A percentile compares a stretch with the other conserved stretches of the same genome.
These are phyloP conservation scores for Drosophila ohnishii DNA, from an alignment of 1,140 invertebrate species.

Conservation along the genomic window DNA sequence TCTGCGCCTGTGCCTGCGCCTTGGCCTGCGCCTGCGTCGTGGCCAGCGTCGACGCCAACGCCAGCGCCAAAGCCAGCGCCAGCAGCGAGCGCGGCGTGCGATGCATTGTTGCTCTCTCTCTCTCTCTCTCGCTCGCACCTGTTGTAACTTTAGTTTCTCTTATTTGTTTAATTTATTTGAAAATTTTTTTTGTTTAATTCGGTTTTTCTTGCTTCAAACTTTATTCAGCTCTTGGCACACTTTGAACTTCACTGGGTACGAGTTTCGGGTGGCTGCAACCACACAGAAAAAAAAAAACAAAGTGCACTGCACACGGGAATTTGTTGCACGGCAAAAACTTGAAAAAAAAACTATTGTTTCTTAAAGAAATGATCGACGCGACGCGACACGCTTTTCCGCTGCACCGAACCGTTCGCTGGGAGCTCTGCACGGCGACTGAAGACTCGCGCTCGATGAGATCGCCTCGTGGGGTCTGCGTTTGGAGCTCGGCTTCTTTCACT, in stretches of 20 bases:
- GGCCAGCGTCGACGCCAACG: constrained; percentile 24
- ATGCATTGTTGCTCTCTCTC: constrained; percentile 54
- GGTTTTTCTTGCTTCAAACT: constrained; percentile 5
- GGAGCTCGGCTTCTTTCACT: constrained; percentile 58
- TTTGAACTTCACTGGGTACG: constrained; percentile 22
- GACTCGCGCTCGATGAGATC: constrained; percentile 26
- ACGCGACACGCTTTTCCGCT: constrained; percentile 34
- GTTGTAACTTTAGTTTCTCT: constrained; percentile 5
- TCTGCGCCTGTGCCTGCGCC: constrained; percentile 67
- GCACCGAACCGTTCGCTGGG: constrained; percentile 56
- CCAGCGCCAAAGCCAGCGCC: constrained; percentile 43
- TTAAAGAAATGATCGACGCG: constrained; percentile 12
- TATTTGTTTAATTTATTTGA: background rate
- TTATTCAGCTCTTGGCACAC: constrained; percentile 45
- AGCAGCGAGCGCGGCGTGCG: constrained; percentile 57
- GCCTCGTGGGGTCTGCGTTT: constrained; percentile 9
- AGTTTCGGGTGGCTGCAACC: constrained; percentile 21
- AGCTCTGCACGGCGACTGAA: constrained; percentile 59
- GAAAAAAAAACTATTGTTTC: constrained; percentile 6
- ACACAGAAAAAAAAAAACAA: constrained; percentile 28
- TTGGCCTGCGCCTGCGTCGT: constrained; percentile 17
- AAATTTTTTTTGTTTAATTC: constrained; percentile 18
- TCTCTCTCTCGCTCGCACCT: constrained; percentile 44
- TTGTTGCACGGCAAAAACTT: constrained; percentile 30
- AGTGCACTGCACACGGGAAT: constrained; percentile 24